Evolutionary conservation across 2,888 invertebrate species (phyloP).

Genomic region (Callinectes sapidus): DNA sequence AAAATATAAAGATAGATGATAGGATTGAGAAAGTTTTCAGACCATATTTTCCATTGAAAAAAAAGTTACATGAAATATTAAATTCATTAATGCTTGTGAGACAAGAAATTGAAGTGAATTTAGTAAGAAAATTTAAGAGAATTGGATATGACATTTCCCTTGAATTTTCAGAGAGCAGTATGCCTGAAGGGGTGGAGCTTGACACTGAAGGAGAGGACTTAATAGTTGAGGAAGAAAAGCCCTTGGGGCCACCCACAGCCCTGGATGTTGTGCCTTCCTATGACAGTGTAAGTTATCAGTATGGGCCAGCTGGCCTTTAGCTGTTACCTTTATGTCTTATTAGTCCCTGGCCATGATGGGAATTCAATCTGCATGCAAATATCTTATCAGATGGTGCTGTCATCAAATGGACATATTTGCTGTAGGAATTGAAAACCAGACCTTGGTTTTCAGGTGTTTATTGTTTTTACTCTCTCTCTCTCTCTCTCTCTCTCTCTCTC

Average conservation of each 20-base stretch:
- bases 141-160: background rate
- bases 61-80: too few species aligned
- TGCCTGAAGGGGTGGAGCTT: conserved; percentile 51
- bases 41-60: too few species aligned
- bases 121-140: background rate
- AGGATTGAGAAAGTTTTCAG: too few species aligned
- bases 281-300: conserved; percentile 38
- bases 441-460: too few species aligned
- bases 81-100: too few species aligned
- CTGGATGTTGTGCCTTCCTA: conserved; percentile 46
- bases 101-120: background rate
- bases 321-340: background rate
- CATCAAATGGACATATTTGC: background rate
- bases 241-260: background rate
- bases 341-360: background rate
- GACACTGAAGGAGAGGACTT: conserved; percentile 40
- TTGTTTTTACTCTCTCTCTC: too few species aligned
- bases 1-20: too few species aligned
- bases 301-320: background rate
- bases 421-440: too few species aligned
- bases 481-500: too few species aligned
- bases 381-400: background rate
- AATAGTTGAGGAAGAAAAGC: background rate
- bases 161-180: conserved; percentile 25
- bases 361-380: background rate